Percentiles rank a stretch among this genome's conserved stretches.
Conservation (phyloP, 1,140 invertebrate species). For the Ladona fulva region DNA sequence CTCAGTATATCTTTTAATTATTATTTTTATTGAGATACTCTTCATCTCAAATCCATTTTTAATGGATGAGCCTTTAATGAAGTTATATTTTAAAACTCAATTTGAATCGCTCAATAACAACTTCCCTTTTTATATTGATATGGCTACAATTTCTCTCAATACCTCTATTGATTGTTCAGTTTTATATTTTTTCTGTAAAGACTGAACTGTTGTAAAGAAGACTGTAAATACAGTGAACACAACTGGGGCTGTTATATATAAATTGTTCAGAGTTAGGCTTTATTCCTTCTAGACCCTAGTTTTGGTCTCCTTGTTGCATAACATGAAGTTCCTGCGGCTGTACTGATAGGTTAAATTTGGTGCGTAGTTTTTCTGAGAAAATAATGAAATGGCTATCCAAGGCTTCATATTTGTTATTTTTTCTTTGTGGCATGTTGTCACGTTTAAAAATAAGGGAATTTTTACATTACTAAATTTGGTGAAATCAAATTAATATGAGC, state of each 20-base stretch:
- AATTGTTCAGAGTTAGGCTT: not conserved
- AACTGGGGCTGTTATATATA: not conserved
- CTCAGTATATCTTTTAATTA: not conserved
- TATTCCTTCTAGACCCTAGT: not conserved
- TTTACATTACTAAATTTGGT: not conserved
- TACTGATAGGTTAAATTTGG: constrained; percentile 1
- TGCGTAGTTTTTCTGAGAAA: not conserved
- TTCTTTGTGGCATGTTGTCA: not conserved
- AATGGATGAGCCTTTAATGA: not conserved
- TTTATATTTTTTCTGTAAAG: not conserved
- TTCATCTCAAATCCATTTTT: not conserved
- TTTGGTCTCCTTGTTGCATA: not conserved
- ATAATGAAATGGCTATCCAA: not conserved
- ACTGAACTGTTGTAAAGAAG: constrained; percentile 1
- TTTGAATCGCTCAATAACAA: not conserved
- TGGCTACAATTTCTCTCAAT: not conserved
- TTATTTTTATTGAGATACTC: not conserved
- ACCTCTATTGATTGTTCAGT: not conserved
- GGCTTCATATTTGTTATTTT: not conserved
- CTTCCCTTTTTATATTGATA: not conserved
- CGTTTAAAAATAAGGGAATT: not conserved
- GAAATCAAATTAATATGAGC: not conserved
- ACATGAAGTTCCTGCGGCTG: not conserved
- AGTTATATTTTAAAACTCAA: not conserved
- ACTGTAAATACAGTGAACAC: not conserved